Conservation (phyloP, 2,797 vertebrate genomes). For the Tangara arthus region DNA sequence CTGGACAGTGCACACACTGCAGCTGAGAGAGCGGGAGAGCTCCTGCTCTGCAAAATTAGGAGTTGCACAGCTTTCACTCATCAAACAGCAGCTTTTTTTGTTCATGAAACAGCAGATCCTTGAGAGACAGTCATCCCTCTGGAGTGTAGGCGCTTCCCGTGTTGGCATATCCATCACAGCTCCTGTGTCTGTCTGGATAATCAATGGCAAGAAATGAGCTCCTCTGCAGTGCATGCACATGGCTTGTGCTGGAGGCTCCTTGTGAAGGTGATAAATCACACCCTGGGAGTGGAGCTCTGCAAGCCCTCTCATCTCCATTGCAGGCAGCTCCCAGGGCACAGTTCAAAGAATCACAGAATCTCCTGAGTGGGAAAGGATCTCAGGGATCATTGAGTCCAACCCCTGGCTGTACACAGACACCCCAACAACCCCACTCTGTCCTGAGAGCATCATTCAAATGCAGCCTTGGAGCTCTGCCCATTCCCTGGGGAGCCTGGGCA, state of each 20-base stretch:
- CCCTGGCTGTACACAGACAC: not conserved
- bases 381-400: not conserved
- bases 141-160: not conserved
- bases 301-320: not conserved
- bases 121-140: not conserved
- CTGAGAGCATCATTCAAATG: not conserved
- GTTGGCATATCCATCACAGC: slow-evolving; percentile 18
- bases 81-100: not conserved
- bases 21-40: not conserved
- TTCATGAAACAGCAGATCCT: not conserved
- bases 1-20: not conserved
- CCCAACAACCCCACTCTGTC: not conserved
- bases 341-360: not conserved
- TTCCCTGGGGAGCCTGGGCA: not conserved
- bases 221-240: not conserved
- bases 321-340: not conserved
- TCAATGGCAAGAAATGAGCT: not conserved
- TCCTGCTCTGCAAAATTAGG: not conserved
- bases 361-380: not conserved
- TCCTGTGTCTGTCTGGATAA: not conserved
- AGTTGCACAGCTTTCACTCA: not conserved
- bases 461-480: rapidly evolving
- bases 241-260: not conserved
- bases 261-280: not conserved
- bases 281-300: not conserved